Base-by-base conservation (phyloP, 2,113 vertebrate genomes). In the Acrocephalus kingi region DNA sequence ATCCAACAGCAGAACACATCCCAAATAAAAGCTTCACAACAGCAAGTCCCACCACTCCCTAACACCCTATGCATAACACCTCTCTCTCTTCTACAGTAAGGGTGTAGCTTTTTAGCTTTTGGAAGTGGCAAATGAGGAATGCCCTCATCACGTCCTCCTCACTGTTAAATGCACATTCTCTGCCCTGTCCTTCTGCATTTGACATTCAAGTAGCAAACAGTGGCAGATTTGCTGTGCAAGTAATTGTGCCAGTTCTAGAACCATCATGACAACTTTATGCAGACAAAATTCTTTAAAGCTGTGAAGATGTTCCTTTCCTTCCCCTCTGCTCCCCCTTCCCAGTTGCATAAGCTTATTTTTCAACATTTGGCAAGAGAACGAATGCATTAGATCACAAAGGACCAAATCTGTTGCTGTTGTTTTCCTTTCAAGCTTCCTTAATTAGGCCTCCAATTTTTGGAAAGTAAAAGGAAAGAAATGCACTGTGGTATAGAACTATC, bases 331-430 rank as follows among this genome's bases (percentile, higher is more conserved):
- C 63, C 48, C 33, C 33, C 30, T 48, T 82, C 72, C 73, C 64
- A 80, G 88, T 77, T 94, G 89, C 76, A 80, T 71, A 93, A 88
- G 72, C 87, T 83, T 88, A 80, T 95, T 96, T 96, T 91, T 88
- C 92, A 94, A 64, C 30, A 55, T 58, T 79, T 94, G 89, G 72
- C 93, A 90, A 84, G 17, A 78, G 66, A 91, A 83, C 0, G 3
- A 85, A 90, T 21, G 20, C 22, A 69, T 45, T 94, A 63, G 87
- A 88, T 93, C 92, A 96, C 75, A 94, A 88, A 94, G 85, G 75
- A 96, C 84, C 58, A 48, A 88, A 88, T 94, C 61, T 84, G 22
- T 69, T 96, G 59, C 71, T 83, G 87, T 71, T 94, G 79, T 77
- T 91, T 91, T 90, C 56, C 51, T 95, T 93, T 24, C 48, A 33